Conservation (phyloP, 2,888 invertebrate genomes). For the Drosophila nr. perissopoda region DNA sequence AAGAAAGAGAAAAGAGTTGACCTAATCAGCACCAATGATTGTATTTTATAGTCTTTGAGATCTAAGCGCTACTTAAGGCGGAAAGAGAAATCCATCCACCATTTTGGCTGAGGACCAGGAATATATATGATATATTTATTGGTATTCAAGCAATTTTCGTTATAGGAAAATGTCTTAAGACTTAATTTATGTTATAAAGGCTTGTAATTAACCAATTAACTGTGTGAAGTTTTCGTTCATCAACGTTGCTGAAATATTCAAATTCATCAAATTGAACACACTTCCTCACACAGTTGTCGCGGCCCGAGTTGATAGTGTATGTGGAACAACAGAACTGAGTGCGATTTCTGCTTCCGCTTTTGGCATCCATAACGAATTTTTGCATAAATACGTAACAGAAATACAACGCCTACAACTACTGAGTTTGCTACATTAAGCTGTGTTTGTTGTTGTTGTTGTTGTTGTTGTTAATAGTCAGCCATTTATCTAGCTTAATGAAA, state of each 20-base stretch:
- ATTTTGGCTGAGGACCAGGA: neutral
- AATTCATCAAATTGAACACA: neutral
- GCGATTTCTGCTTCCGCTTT: constrained; percentile 54
- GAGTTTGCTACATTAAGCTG: constrained; percentile 19
- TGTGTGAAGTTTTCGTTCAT: neutral
- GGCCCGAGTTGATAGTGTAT: neutral
- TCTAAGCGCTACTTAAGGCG: neutral
- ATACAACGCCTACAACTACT: constrained; percentile 1
- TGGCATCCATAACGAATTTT: constrained; percentile 75
- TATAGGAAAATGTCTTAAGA: neutral
- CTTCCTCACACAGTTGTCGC: neutral
- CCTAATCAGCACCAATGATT: neutral
- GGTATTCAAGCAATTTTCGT: neutral
- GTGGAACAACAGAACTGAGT: constrained; percentile 40
- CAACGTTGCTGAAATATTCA: neutral
- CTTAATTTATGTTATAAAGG: neutral
- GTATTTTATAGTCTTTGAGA: neutral
- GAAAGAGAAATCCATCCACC: neutral
- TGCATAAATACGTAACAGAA: constrained; percentile 71
- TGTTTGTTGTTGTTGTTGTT: constrained; percentile 54
- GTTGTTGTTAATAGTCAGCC: constrained; percentile 81
- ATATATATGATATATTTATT: neutral
- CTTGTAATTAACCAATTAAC: neutral
- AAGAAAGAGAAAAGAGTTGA: neutral
- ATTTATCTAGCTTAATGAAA: constrained; percentile 85